Conservation (phyloP, 2,113 vertebrate species). For the Lagopus leucura region DNA sequence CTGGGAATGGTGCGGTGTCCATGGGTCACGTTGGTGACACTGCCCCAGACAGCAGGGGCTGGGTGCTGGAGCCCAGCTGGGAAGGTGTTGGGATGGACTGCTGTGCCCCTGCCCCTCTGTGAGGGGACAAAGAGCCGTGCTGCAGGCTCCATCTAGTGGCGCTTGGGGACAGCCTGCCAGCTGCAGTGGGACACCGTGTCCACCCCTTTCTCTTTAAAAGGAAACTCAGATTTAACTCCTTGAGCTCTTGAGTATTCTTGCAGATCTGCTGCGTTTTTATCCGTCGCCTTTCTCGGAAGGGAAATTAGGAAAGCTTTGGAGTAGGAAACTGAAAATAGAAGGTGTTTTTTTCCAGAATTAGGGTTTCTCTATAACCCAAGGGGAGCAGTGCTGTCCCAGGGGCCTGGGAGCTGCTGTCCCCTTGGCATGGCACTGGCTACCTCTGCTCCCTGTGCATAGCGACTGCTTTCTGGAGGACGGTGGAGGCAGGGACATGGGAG, state of each 20-base stretch:
- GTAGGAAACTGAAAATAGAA: neutral
- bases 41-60: neutral
- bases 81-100: neutral
- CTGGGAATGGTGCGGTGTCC: neutral
- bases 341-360: fast-evolving
- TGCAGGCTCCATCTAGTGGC: constrained; percentile 64
- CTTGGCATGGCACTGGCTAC: neutral
- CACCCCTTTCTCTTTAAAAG: neutral
- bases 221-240: neutral
- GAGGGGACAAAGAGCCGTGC: neutral
- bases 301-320: neutral
- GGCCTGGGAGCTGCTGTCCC: neutral
- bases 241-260: neutral
- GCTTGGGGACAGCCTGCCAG: neutral
- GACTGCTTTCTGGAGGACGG: too few species aligned
- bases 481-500: neutral
- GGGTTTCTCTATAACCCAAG: neutral
- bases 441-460: neutral
- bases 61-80: neutral
- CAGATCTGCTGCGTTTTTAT: neutral
- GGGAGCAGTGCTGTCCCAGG: neutral
- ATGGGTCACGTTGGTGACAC: neutral
- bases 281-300: neutral
- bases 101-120: neutral
- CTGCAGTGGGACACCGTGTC: neutral